Evolutionary conservation across 2,797 vertebrate genomes (phyloP).

Genomic region (Manis javanica): DNA sequence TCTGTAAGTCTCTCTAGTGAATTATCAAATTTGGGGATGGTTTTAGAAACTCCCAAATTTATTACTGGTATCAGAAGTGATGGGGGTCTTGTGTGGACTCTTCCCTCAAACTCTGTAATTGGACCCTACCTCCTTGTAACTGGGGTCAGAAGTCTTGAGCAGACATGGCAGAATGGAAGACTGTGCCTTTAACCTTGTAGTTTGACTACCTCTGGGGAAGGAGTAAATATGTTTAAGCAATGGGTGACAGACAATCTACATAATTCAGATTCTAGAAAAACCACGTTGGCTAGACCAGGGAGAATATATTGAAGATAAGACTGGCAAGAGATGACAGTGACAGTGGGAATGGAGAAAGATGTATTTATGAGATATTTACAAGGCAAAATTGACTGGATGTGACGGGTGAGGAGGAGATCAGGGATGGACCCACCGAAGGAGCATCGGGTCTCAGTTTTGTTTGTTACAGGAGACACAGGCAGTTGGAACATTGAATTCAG

Average conservation of each 20-base stretch:
- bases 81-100: not conserved
- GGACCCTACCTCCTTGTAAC: not conserved
- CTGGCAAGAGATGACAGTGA: not conserved
- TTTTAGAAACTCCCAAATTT: slow-evolving; percentile 1
- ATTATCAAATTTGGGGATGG: not conserved
- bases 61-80: not conserved
- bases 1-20: slow-evolving; percentile 21
- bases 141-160: not conserved
- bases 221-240: slow-evolving; percentile 50
- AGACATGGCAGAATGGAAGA: not conserved
- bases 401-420: not conserved
- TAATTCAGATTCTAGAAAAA: slow-evolving; percentile 23
- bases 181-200: not conserved
- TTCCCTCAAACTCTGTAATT: not conserved
- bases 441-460: not conserved
- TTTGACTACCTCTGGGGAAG: slow-evolving; percentile 37
- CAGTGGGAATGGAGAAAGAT: not conserved
- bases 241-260: slow-evolving; percentile 2
- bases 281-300: slow-evolving; percentile 1
- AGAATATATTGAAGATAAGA: slow-evolving; percentile 26
- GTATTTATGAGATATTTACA: slow-evolving; percentile 33
- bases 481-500: not conserved
- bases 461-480: not conserved
- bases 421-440: not conserved
- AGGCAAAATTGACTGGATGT: not conserved